A percentile compares a stretch with the other conserved stretches of the same genome.
Conservation (phyloP, 2,888 invertebrate species). For the Chaetoderma sp. region DNA sequence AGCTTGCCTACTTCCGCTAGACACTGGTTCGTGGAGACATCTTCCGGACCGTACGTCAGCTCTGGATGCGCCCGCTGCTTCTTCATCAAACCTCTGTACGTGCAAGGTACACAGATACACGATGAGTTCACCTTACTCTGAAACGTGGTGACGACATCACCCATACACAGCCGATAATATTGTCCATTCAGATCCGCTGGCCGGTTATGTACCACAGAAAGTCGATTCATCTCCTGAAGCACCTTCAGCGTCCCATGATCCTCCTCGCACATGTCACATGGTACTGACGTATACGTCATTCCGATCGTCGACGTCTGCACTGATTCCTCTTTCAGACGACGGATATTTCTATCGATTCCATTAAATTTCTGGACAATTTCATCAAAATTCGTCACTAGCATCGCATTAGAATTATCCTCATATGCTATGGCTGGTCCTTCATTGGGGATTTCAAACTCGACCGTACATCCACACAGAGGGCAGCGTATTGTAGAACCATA, state of each 20-base stretch:
- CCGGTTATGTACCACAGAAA: conserved; percentile 49
- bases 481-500: conserved; percentile 36
- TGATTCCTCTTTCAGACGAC: conserved; percentile 51
- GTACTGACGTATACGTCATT: conserved; percentile 57
- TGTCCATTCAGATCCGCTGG: conserved; percentile 43
- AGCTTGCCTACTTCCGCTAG: conserved; percentile 50
- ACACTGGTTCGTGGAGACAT: conserved; percentile 43
- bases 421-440: conserved; percentile 1
- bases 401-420: conserved; percentile 37
- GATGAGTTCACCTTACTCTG: conserved; percentile 58
- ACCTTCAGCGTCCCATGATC: conserved; percentile 59
- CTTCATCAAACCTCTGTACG: conserved; percentile 50
- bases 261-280: conserved; percentile 55
- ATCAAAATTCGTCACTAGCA: conserved; percentile 57
- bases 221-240: conserved; percentile 54
- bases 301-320: conserved; percentile 55
- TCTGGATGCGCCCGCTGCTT: conserved; percentile 45
- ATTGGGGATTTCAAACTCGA: conserved; percentile 5
- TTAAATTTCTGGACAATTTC: conserved; percentile 56
- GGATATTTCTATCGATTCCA: conserved; percentile 42
- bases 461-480: conserved; percentile 35
- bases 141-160: conserved; percentile 57
- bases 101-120: conserved; percentile 60
- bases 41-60: conserved; percentile 42
- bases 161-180: conserved; percentile 51